Base-by-base conservation (phyloP, 2,113 vertebrate genomes). In the Odobenus rosmarus region DNA sequence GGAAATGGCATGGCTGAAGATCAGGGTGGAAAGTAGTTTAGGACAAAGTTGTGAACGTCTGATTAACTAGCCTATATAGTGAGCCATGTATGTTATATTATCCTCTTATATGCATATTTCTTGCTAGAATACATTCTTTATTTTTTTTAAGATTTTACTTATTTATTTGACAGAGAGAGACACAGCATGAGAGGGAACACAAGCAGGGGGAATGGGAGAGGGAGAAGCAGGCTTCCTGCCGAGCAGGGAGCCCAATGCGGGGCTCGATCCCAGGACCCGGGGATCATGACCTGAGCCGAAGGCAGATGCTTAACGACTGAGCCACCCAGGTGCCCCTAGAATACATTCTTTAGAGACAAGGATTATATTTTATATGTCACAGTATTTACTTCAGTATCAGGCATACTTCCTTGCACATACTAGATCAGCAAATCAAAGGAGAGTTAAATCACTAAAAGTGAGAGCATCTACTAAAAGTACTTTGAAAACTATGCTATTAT, bases 381-480 rank as follows among this genome's bases (percentile, higher is more conserved):
- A 55, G 9, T 61, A 72, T 96, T 97, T 93, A 90, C 5, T 69
- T 96, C 23, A 39, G 51, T 64, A 33, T 21, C 31, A 96, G 81
- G 23, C 19, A 71, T 14, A 39, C 14, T 72, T 72, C 55, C 49
- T 90, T 87, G n/a, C 4, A 90, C 19, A 62, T 28, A 90, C 82
- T 26, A 90, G 31, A 5, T 42, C 23, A n/a, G 33, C 33, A 81
- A 81, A 87, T 49, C 67, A 64, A 85, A 61, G 18, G 10, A 74
- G 36, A 86, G 18, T 71, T 92, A 67, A 82, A 89, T 46, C 14
- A 61, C 53, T 33, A 57, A 2, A 71, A 69, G 33, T 87, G 31
- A 87, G n/a, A 61, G 23, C 46, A 39, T 89, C 24, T 13, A 55
- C 33, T n/a, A 67, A 85, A 79, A 72, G 69, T 42, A 61, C 59